Percentiles rank a stretch among this genome's conserved stretches.
These are phyloP conservation scores for Zoanthus sansibaricus DNA, from an alignment of 92 coral and sea anemone genomes.

Conservation along the genomic window DNA sequence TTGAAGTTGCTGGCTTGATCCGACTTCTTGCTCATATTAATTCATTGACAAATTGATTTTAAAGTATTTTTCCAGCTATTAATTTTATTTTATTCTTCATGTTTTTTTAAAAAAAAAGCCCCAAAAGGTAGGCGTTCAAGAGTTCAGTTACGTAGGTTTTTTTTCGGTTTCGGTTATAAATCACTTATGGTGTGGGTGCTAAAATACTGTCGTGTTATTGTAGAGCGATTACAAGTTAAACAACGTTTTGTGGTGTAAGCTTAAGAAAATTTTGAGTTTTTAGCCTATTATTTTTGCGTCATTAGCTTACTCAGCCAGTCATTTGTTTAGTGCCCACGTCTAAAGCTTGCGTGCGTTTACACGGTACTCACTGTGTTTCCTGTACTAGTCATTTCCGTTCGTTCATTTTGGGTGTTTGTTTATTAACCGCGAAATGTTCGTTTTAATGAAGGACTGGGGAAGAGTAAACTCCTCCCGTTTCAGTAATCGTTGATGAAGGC, in stretches of 20 bases:
- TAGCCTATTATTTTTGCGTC: not conserved
- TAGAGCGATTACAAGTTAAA: no score
- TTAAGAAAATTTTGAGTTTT: not conserved
- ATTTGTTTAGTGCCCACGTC: not conserved
- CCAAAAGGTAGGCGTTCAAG: no score
- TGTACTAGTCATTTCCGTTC: constrained; percentile 26
- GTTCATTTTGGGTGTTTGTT: not conserved
- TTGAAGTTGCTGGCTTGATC: no score
- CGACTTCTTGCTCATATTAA: no score
- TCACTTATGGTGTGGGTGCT: no score
- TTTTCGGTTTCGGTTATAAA: no score
- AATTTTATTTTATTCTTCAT: no score
- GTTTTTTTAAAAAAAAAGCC: no score
- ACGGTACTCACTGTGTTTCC: not conserved
- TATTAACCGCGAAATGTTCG: not conserved
- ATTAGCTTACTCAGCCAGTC: not conserved
- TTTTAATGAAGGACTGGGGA: constrained; percentile 15
- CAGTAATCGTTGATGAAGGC: constrained; percentile 25
- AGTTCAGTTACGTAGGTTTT: no score
- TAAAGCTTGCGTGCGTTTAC: not conserved
- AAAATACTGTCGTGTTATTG: no score
- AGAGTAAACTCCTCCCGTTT: constrained; percentile 48
- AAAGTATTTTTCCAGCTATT: no score
- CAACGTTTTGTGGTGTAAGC: not conserved
- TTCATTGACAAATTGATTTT: no score